Conservation (phyloP, 2,113 vertebrate genomes). For the Gymnorhina tibicen region DNA sequence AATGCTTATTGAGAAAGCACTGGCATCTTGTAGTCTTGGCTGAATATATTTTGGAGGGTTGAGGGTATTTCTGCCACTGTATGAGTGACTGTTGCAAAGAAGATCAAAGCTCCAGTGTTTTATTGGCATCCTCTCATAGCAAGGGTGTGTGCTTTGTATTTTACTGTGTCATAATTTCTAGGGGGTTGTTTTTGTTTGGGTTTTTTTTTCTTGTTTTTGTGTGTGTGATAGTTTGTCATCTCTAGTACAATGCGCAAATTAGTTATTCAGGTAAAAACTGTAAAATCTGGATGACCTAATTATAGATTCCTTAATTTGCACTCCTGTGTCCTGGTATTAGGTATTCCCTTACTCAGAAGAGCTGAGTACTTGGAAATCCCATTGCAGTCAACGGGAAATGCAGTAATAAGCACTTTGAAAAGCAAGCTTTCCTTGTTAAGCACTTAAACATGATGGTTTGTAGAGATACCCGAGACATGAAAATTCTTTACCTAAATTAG, state of each 20-base stretch:
- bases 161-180: neutral
- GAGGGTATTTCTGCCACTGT: neutral
- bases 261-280: neutral
- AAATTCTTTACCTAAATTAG: slow-evolving; percentile 3
- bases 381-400: neutral
- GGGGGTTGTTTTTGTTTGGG: neutral
- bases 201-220: neutral
- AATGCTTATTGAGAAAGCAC: neutral
- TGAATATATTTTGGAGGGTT: neutral
- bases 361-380: slow-evolving; percentile 36
- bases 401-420: slow-evolving; percentile 35
- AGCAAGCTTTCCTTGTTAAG: neutral
- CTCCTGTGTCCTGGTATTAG: neutral
- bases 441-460: neutral
- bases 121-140: neutral
- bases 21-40: neutral
- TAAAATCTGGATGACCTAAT: slow-evolving; percentile 19
- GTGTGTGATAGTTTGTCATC: neutral
- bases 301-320: neutral
- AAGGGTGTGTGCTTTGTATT: neutral
- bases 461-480: neutral
- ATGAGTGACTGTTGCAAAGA: neutral
- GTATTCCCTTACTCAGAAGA: slow-evolving; percentile 29
- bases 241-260: neutral
- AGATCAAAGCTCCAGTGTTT: neutral